phyloP scores from a whole-genome alignment of 2,113 vertebrate genomes.

The Dolichotis patagonum region DNA sequence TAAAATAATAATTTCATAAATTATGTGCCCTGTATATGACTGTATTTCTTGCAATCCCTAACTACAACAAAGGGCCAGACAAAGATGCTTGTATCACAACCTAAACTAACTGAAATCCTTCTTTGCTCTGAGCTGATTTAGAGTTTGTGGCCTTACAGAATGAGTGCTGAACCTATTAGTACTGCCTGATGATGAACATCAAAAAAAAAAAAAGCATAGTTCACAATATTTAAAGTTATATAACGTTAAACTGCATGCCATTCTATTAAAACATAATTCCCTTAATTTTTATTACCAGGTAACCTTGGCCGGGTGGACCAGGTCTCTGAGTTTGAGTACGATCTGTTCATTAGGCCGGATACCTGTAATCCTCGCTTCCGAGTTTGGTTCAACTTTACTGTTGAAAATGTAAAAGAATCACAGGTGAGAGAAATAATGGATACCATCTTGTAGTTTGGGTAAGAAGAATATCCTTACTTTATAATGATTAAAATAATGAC shows the following conservation, averaged over 20 bases:
- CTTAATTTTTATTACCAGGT: constrained; percentile 85
- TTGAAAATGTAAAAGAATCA: constrained; percentile 96
- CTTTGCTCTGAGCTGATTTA: background rate
- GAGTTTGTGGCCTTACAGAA: background rate
- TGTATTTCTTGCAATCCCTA: too few species aligned
- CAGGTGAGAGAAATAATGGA: constrained; percentile 88
- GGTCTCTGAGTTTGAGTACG: constrained; percentile 97
- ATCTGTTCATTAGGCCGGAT: constrained; percentile 98
- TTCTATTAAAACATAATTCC: constrained; percentile 29
- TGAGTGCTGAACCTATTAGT: background rate
- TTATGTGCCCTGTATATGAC: too few species aligned
- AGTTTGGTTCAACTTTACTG: constrained; percentile 99
- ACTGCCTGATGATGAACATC: background rate
- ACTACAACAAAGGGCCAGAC: background rate
- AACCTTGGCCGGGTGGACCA: constrained; percentile 97
- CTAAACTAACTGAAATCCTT: background rate
- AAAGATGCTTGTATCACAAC: background rate
- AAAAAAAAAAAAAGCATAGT: background rate
- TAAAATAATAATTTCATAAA: too few species aligned
- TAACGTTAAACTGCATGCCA: background rate
- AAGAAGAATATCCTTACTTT: constrained; percentile 38
- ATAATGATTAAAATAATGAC: constrained; percentile 19
- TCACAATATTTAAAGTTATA: constrained; percentile 15
- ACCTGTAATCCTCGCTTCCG: constrained; percentile 98
- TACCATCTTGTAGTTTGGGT: constrained; percentile 4